Evolutionary conservation across 2,888 invertebrate genomes (phyloP).

Genomic region (Nomada goodeniana): DNA sequence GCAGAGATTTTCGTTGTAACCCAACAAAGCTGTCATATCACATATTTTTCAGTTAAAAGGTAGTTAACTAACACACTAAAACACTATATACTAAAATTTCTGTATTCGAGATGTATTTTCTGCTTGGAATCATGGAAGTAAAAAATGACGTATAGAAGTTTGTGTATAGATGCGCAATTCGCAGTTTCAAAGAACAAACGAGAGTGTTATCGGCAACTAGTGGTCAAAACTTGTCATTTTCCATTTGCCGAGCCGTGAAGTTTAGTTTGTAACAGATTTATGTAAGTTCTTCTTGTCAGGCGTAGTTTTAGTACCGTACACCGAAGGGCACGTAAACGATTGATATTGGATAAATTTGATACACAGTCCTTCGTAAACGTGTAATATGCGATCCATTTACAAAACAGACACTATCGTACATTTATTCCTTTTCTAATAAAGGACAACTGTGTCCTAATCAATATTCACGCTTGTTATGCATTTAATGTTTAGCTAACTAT

Average conservation of each 20-base stretch:
- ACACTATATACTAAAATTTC: neutral
- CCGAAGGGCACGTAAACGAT: neutral
- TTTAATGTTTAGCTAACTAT: conserved; percentile 74
- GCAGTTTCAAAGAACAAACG: conserved; percentile 53
- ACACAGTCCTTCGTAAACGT: neutral
- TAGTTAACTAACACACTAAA: too few relatives aligned
- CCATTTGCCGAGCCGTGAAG: conserved; percentile 67
- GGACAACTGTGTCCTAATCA: conserved; percentile 21
- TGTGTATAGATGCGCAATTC: conserved; percentile 13
- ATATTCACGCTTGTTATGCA: conserved; percentile 63
- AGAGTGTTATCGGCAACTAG: conserved; percentile 78
- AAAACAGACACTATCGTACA: neutral
- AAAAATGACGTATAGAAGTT: conserved; percentile 1
- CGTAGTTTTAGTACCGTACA: neutral
- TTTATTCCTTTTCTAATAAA: neutral
- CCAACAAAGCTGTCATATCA: too few relatives aligned
- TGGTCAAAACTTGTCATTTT: conserved; percentile 84
- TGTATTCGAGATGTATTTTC: conserved; percentile 26
- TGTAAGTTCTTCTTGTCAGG: conserved; percentile 11
- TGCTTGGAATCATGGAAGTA: conserved; percentile 52
- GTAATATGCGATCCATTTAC: conserved; percentile 1
- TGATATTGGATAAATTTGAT: conserved; percentile 3
- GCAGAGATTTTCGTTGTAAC: neutral
- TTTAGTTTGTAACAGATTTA: conserved; percentile 27
- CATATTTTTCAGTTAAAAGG: too few relatives aligned